These are phyloP conservation scores for Scaptodrosophila lebanonensis DNA, from an alignment of 1,140 invertebrate species.

Conservation along the genomic window DNA sequence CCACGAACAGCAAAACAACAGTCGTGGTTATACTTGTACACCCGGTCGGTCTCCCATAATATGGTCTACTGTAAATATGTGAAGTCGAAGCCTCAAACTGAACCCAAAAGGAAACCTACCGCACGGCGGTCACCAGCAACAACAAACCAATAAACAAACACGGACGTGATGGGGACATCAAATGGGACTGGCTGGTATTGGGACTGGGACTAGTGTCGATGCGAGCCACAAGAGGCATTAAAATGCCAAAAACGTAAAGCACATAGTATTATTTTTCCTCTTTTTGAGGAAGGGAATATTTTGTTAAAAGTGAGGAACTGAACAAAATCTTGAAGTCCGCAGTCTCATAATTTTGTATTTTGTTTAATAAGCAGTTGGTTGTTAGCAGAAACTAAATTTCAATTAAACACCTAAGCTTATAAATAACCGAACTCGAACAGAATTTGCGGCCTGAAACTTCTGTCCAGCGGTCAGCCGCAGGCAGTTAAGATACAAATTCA, in stretches of 20 bases:
- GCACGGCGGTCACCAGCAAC: constrained; percentile 26
- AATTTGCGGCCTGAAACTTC: constrained; percentile 6
- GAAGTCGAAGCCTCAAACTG: constrained; percentile 14
- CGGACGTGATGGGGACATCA: constrained; percentile 34
- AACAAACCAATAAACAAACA: constrained; percentile 51
- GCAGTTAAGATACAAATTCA: constrained; percentile 36
- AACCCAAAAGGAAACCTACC: constrained; percentile 30
- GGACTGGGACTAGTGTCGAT: too few relatives aligned
- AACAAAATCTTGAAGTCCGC: not conserved
- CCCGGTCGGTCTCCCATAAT: constrained; percentile 2
- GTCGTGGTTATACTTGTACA: constrained; percentile 21
- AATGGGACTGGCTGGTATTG: not conserved
- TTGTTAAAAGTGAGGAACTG: constrained; percentile 34
- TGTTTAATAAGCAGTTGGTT: constrained; percentile 5
- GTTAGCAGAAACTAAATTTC: constrained; percentile 17
- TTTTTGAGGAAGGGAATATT: constrained; percentile 54
- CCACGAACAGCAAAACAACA: constrained; percentile 35
- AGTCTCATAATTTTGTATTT: constrained; percentile 26
- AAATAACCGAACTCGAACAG: constrained; percentile 19
- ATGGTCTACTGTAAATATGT: constrained; percentile 52
- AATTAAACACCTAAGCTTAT: constrained; percentile 35
- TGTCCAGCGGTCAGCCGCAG: constrained; percentile 1
- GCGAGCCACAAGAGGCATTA: constrained; percentile 36
- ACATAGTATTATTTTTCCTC: constrained; percentile 45
- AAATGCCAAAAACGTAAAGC: constrained; percentile 66